Base-by-base conservation (phyloP, 2,888 invertebrate species). In the Lepidocyrtoides sp. region DNA sequence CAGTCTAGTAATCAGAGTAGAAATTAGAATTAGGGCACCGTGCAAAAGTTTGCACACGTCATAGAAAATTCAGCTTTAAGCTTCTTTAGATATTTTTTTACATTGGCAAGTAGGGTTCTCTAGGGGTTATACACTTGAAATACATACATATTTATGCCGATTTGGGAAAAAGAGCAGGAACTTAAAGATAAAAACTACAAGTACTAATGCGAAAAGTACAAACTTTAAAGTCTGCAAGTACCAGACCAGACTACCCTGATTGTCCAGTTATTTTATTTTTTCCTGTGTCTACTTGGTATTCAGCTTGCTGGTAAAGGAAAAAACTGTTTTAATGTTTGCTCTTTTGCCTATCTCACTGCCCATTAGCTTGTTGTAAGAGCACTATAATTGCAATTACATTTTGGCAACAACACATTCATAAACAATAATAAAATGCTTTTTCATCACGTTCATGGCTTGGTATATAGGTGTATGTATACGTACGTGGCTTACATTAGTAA, bases 401-500 rank as follows among this genome's bases (percentile, higher is more conserved):
- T 86, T 75, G 75, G 86, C 44, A 86, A 86, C 79, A 86, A 86
- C 60, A 77, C 75, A 77, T 77, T 60, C 69, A 72, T 72, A 72
- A 87, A 79, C 63, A 87, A 87, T 69, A 88, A 88, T 51, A 87
- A 87, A 77, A 72, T 26, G 57, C 54, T 17, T 86, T 75, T 86
- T 77, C 75, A 77, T 36, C 86, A 86, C 86, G 75, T n/a, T n/a
- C n/a, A n/a, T n/a, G n/a, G n/a, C n/a, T n/a, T n/a, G n/a, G n/a
- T n/a, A n/a, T n/a, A n/a, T n/a, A n/a, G n/a, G n/a, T n/a, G n/a
- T n/a, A n/a, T n/a, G n/a, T n/a, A 75, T 29, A 57, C 51, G 32
- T 75, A 14, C 79, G 10, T 26, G 44, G 29, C 32, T n/a, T 14
- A 66, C 48, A 17, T 69, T 36, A 17, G n/a, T 14, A 75, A 14